Evolutionary conservation across 2,888 invertebrate genomes (phyloP).

Genomic region (Ochropleura plecta): DNA sequence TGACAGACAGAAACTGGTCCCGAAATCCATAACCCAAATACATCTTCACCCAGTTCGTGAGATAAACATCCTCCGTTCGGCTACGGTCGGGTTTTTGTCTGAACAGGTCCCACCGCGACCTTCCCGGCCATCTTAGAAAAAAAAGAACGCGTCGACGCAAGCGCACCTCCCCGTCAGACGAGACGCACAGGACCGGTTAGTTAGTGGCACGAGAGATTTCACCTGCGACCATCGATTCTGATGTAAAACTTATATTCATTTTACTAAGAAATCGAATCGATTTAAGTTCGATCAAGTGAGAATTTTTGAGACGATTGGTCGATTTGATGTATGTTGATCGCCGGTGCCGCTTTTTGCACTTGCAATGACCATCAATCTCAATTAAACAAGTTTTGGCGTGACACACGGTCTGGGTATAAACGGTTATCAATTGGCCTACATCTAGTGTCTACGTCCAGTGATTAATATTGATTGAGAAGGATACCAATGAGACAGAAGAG

Average conservation of each 20-base stretch:
- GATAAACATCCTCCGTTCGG: slow-evolving; percentile 65
- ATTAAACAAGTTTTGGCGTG: slow-evolving; percentile 57
- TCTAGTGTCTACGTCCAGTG: slow-evolving; percentile 42
- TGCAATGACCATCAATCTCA: slow-evolving; percentile 57
- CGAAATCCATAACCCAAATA: slow-evolving; percentile 65
- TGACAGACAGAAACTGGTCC: slow-evolving; percentile 69
- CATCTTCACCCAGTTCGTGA: slow-evolving; percentile 67
- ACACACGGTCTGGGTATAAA: slow-evolving; percentile 43
- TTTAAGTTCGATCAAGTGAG: slow-evolving; percentile 60
- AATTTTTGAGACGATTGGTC: slow-evolving; percentile 42
- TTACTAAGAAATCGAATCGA: slow-evolving; percentile 74
- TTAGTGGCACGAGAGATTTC: slow-evolving; percentile 83
- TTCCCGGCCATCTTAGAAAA: slow-evolving; percentile 67
- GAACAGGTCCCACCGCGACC: slow-evolving; percentile 65
- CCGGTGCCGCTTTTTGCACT: slow-evolving; percentile 55
- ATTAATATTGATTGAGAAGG: slow-evolving; percentile 57
- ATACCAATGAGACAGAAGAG: slow-evolving; percentile 15
- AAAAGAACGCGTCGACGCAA: slow-evolving; percentile 54
- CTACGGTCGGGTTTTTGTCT: slow-evolving; percentile 59
- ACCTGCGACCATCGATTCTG: slow-evolving; percentile 75
- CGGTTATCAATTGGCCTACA: slow-evolving; percentile 62
- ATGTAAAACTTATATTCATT: slow-evolving; percentile 67
- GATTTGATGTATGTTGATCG: slow-evolving; percentile 46
- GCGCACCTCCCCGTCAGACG: slow-evolving; percentile 70
- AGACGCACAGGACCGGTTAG: slow-evolving; percentile 78